Evolutionary conservation across 2,113 vertebrate genomes (phyloP).

Genomic region (Barnardius zonarius): DNA sequence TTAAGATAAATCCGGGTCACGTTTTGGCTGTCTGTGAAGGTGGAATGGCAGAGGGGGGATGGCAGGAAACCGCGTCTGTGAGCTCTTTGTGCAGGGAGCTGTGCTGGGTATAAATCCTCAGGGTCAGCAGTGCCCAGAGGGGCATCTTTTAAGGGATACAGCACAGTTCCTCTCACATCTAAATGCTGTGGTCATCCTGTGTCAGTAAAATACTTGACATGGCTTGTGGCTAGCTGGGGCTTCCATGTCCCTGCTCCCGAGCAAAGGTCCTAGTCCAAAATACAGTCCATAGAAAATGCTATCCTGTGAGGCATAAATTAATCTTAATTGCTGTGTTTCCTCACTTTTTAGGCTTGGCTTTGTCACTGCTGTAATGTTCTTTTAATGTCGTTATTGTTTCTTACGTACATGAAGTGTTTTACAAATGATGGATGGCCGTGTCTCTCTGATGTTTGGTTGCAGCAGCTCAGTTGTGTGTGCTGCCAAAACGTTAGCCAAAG

Average conservation of each 20-base stretch:
- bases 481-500: background rate
- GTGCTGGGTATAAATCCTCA: background rate
- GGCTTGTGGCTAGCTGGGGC: background rate
- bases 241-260: background rate
- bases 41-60: background rate
- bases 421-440: background rate
- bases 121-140: background rate
- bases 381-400: slow-evolving; percentile 52
- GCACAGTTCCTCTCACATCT: background rate
- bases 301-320: background rate
- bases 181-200: background rate
- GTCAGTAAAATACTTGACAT: background rate
- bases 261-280: slow-evolving; percentile 43
- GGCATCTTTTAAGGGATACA: background rate
- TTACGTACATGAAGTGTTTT: background rate
- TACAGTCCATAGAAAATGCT: slow-evolving; percentile 11
- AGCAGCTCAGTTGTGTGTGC: background rate
- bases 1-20: background rate
- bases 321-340: slow-evolving; percentile 22
- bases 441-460: slow-evolving; percentile 43
- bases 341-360: slow-evolving; percentile 35
- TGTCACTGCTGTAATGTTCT: slow-evolving; percentile 23
- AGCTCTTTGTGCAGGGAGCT: background rate
- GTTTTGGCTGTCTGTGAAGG: background rate
- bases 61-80: background rate